Evolutionary conservation across 2,113 vertebrate genomes (phyloP), one percentile per base, ranked within the genome.

Genomic region (Donacobius atricapilla): DNA sequence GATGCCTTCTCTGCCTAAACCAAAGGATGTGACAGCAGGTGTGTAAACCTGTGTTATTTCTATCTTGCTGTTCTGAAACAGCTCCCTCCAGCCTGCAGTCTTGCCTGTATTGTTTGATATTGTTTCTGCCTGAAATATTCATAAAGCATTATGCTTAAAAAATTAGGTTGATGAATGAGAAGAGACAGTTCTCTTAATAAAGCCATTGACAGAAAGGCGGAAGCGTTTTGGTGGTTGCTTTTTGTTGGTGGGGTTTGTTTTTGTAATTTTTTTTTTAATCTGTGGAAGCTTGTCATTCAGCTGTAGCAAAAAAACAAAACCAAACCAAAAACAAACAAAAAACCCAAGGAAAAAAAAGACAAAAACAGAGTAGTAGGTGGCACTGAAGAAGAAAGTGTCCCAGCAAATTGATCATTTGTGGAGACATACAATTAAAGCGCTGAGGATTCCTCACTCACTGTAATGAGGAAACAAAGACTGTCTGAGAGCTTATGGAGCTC

Each of bases 101-200:
- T 94, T 1, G 2, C 33, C 10, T 69, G 13, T 39, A 44, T 82
- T 75, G 44, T 77, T 81, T 83, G 47, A 51, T 75, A 63, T 45
- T 85, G 71, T 51, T 93, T 86, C 60, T 77, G 58, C 71, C 83
- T 88, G 70, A 72, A 95, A 88, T 35, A 63, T 69, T 95, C 78
- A 81, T 66, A 88, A 88, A 54, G 33, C 47, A 78, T 83, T 88
- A 78, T 77, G 53, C 58, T 88, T 80, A 48, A 93, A 93, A 94
- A 92, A 83, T 78, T 12, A 90, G 82, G 76, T 51, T 78, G 85
- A 88, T 83, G 64, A 83, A 93, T 86, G 71, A 83, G 56, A 91
- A 76, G 64, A 83, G 93, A 81, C 10, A 3, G 75, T 77, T 94
- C 54, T 80, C 56, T 69, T 78, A 90, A 92, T 86, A 88, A 85